Conservation (phyloP, 1,140 invertebrate genomes). For the Odontomachus brunneus region DNA sequence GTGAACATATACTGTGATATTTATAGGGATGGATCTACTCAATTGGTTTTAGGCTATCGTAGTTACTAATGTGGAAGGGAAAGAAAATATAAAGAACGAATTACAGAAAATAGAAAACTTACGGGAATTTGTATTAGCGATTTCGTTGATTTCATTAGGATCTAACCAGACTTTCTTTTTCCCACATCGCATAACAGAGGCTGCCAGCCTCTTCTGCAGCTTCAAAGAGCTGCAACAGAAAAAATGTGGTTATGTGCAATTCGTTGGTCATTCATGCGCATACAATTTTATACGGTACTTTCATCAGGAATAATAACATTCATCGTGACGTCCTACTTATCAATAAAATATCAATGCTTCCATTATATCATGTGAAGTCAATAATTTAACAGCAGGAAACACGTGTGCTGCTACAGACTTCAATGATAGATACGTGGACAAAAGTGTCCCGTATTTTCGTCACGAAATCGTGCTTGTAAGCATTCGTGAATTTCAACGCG, state of each 20-base stretch:
- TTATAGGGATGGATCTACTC: no score
- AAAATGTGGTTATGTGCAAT: slow-evolving; percentile 77
- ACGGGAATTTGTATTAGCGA: slow-evolving; percentile 99
- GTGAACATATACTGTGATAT: no score
- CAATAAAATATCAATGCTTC: neutral
- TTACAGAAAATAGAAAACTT: slow-evolving; percentile 81
- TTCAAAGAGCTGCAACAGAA: slow-evolving; percentile 79
- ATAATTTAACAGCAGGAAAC: neutral
- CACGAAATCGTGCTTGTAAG: no score
- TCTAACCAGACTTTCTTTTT: slow-evolving; percentile 99
- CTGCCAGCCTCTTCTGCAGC: slow-evolving; percentile 98
- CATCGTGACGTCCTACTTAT: neutral
- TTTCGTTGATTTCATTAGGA: slow-evolving; percentile 99
- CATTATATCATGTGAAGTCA: neutral
- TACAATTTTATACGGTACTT: neutral
- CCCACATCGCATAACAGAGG: slow-evolving; percentile 99
- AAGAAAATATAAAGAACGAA: no score
- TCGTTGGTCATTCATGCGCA: neutral
- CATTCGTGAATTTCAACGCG: neutral
- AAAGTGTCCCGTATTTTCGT: no score
- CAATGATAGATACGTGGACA: neutral
- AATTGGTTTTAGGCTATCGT: no score
- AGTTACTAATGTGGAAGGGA: no score
- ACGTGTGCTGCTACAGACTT: neutral
- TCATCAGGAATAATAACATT: neutral